Base-by-base conservation (phyloP, 2,797 vertebrate species). In the Halcyon smyrnensis region DNA sequence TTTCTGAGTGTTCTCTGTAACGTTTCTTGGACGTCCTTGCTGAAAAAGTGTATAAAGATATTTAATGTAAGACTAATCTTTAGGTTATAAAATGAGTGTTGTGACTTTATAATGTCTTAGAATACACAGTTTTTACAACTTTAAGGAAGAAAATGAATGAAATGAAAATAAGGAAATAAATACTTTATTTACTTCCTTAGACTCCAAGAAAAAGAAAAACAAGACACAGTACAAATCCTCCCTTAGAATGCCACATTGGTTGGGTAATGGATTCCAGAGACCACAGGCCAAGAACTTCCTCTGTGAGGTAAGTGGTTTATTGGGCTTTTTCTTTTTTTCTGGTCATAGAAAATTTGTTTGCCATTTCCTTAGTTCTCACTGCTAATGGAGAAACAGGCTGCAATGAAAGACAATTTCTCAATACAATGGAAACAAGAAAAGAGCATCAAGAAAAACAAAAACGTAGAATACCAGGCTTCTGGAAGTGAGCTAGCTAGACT, bases 211-310 rank as follows among this genome's bases (percentile, higher is more conserved):
- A 99, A 97, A 99, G 98, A 96, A 99, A 99, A 98, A 99, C 99
- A 7, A 98, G 98, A 37, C 99, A 99, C 96, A 99, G 99, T 93
- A 98, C 98, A 24, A 99, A 99, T 96, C 99, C 99, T 43, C 99
- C 99, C 8, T 97, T 98, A 91, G 99, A 99, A 97, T 98, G 98
- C 71, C 99, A 99, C 36, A 98, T 99, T 82, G 99, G 99, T 93
- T 99, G 99, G 99, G 99, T 99, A 95, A 99, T 99, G 99, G 99
- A 99, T 97, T 99, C 99, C 54, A 98, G 98, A 57, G 99, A 99
- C 59, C 99, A 99, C 88, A 98, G 98, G 81, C 98, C 99, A 11
- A 98, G 98, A 95, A 98, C 99, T 13, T 97, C 98, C 10, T 99
- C 99, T 86, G 97, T 99, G 97, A 99, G 99, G 99, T 99, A 95